Evolutionary conservation across 2,797 vertebrate species (phyloP).

Genomic region (Hemibagrus guttatus): DNA sequence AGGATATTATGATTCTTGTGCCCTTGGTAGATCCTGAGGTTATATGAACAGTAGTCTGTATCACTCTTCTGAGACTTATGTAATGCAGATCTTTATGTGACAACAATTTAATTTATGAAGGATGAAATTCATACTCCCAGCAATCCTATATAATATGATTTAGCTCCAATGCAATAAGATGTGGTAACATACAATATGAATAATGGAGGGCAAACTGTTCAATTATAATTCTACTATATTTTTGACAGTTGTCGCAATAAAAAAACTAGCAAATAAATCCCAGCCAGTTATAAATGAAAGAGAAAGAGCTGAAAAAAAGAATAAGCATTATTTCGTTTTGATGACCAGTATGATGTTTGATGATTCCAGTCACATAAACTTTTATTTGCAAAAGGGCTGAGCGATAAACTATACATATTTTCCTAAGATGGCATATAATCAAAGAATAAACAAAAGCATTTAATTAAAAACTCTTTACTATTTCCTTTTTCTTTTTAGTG

Average conservation of each 20-base stretch:
- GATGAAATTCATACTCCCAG: neutral
- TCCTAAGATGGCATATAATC: neutral
- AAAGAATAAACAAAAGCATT: neutral
- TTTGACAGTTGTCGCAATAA: neutral
- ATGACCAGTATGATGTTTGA: neutral
- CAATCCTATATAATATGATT: neutral
- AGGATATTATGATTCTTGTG: neutral
- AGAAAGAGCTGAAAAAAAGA: neutral
- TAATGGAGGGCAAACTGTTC: neutral
- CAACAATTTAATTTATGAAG: conserved; percentile 18
- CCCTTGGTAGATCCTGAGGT: conserved; percentile 35
- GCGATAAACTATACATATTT: neutral
- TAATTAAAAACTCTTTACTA: neutral
- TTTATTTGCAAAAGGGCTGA: neutral
- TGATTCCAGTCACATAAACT: neutral
- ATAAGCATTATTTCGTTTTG: neutral
- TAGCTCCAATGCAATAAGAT: neutral
- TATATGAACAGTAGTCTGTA: neutral
- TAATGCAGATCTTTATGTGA: conserved; percentile 16
- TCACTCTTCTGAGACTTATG: conserved; percentile 10
- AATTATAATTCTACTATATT: conserved; percentile 1
- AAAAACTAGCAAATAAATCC: neutral
- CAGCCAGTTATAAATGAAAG: neutral
- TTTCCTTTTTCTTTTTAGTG: neutral
- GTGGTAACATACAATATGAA: neutral